Base-by-base conservation (phyloP, 2,113 vertebrate genomes). In the Campylomormyrus tamandua region DNA sequence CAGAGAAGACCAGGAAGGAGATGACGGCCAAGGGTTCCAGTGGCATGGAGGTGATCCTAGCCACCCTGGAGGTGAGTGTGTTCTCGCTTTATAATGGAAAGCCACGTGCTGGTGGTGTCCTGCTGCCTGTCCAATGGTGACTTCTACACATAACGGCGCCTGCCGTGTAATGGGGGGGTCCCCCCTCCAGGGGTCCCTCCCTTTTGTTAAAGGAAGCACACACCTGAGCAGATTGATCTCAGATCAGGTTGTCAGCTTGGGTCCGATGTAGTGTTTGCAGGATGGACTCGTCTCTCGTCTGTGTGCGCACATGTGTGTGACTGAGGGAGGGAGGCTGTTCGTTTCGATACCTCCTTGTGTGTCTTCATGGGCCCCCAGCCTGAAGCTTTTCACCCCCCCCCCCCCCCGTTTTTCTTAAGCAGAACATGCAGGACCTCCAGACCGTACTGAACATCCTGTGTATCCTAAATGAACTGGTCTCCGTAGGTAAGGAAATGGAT, bases 1-100 rank as follows among this genome's bases (percentile, higher is more conserved):
- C 94, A 99, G 98, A 99, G 96, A 99, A 98, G 96, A 97, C 96
- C n/a, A 97, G 94, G 90, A 99, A 97, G 93, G 98, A 99, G 93
- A 97, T 99, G 93, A 98, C 97, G 94, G 96, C 97, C 90, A 99
- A 99, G 95, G 97, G 98, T 89, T 98, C 97, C 91, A 97, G 94
- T 91, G 98, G 96, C 92, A 97, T 99, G 95, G 98, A 99, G 92
- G 93, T 98, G 93, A 96, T 99, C 27, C 92, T 99, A 21, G 93
- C 97, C 90, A 97, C 98, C 3, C 93, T 99, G 92, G 97, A 99
- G 98, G 98, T 99, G 94, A 94, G 91, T 11, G 87, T 89, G 10
- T 83, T 88, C 46, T 49, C 10, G 24, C n/a, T 50, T 49, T 50
- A n/a, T 19, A 5, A 45, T 11, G 48, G 70, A 77, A 39, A 39